These are phyloP conservation scores for Climacteris rufus DNA, from an alignment of 2,113 vertebrate genomes.

Conservation along the genomic window DNA sequence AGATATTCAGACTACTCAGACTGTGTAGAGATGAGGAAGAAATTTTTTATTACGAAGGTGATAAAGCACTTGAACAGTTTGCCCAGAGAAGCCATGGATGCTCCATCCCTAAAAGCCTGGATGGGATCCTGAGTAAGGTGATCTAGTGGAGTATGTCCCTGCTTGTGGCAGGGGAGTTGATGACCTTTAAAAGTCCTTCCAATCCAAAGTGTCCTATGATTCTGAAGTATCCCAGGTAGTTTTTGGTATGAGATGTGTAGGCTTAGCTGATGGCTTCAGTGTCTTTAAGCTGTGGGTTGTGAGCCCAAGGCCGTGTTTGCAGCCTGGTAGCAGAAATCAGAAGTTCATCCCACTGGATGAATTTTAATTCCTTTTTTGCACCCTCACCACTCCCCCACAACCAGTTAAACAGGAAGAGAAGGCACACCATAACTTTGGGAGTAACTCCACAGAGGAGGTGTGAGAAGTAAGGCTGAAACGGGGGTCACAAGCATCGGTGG, in stretches of 20 bases:
- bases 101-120: not conserved
- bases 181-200: not conserved
- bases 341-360: not conserved
- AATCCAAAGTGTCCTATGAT: not conserved
- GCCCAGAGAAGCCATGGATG: not conserved
- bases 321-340: not conserved
- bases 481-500: not conserved
- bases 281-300: not conserved
- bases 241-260: not conserved
- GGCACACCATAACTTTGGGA: not conserved
- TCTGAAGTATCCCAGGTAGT: not conserved
- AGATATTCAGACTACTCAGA: no score
- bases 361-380: not conserved
- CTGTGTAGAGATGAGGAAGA: no score
- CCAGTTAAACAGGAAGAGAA: not conserved
- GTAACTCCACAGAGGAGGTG: not conserved
- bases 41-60: accelerated
- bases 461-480: not conserved
- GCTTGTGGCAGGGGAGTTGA: not conserved
- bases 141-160: not conserved
- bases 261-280: not conserved
- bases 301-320: not conserved
- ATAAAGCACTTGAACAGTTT: not conserved
- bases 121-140: not conserved
- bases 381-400: no score